These are phyloP conservation scores for Ceraclea dissimilis DNA, from an alignment of 2,888 invertebrate species.

Conservation along the genomic window DNA sequence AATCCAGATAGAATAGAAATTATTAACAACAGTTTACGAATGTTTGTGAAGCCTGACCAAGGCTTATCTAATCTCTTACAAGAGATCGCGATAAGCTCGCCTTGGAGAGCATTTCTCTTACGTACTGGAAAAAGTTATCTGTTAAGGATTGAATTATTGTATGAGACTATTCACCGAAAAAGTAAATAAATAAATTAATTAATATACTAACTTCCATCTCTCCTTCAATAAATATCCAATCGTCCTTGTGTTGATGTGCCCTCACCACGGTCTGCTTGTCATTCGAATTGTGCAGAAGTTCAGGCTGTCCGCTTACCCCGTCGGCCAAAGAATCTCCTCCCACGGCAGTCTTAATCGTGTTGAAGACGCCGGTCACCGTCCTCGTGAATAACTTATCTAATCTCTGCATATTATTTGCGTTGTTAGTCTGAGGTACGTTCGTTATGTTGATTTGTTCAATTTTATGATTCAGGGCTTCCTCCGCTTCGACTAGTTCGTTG, in stretches of 20 bases:
- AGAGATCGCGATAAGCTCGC: no score
- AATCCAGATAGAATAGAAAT: no score
- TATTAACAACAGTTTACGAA: no score
- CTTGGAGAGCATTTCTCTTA: no score
- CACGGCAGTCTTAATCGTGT: constrained; percentile 64
- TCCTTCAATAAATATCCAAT: constrained; percentile 24
- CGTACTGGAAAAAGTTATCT: no score
- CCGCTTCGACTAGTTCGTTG: constrained; percentile 29
- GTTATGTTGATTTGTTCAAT: constrained; percentile 17
- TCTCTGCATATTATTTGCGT: constrained; percentile 44
- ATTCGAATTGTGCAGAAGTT: constrained; percentile 24
- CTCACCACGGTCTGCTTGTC: constrained; percentile 37
- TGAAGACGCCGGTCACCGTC: constrained; percentile 73
- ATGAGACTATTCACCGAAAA: no score
- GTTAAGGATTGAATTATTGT: no score
- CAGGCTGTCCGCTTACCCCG: constrained; percentile 38
- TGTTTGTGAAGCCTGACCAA: no score
- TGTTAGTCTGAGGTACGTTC: constrained; percentile 32
- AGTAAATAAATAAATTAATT: no score
- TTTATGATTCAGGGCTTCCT: constrained; percentile 31
- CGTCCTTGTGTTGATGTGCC: constrained; percentile 21
- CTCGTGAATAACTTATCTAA: constrained; percentile 60
- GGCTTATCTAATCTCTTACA: no score
- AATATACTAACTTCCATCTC: constrained; percentile 20
- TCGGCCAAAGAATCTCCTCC: constrained; percentile 43